Base-by-base conservation (phyloP, 2,888 invertebrate genomes). In the Scaptomyza flava region DNA sequence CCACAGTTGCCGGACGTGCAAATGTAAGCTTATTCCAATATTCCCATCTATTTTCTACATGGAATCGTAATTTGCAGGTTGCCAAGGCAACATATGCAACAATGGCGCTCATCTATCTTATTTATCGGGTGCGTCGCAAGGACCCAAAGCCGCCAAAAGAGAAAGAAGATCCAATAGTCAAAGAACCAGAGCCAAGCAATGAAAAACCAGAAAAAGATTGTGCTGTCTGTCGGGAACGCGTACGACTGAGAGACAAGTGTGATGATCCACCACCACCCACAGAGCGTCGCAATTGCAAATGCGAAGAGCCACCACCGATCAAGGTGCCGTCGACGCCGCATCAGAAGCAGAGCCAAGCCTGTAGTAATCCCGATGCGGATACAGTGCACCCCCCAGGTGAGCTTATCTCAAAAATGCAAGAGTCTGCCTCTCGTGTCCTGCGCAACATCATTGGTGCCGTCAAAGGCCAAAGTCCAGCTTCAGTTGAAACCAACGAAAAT, bases 31-130 rank as follows among this genome's bases (percentile, higher is more conserved):
- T 6, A 5, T 31, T 12, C 45, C 4, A 3, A 11, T n/a, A 14
- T 12, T 9, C 2, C 7, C 1, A 2, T 1, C 8, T 5, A 14
- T 4, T 6, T 6, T 36, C 1, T 7, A 38, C 51, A 8, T 6
- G 5, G 3, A 8, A 38, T 43, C 3, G 33, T 27, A 1, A 7
- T 8, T 9, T 41, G 2, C 27, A 88, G 88, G 87, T 88, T 2
- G 87, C 88, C 14, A 88, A 88, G 64, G 88, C 75, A 7, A 89
- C 89, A 0, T 89, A 86, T 47, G 89, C 78, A 8, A 78, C 89
- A 0, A 31, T 89, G 42, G 89, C 89, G 1, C 45, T 80, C 6
- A 42, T 89, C 27, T 89, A 84, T 57, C 6, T 89, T 20, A 14
- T 86, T n/a, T 88, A 86, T 52, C 71, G 87, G 0, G 61, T 81